Conservation (phyloP, 2,113 vertebrate genomes). For the Chloropsis cyanopogon region DNA sequence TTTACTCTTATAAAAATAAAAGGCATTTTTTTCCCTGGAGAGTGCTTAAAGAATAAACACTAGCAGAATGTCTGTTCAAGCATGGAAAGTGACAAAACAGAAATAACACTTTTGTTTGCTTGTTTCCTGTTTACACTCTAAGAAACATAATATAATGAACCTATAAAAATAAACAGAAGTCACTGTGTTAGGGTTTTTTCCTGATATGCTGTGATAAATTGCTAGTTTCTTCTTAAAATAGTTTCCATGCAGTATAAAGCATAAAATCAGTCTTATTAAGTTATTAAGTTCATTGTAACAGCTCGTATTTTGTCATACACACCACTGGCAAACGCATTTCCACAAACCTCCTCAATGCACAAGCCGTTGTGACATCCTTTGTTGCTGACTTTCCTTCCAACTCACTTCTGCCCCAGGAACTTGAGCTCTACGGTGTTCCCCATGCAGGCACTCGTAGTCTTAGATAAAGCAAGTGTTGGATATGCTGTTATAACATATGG, state of each 20-base stretch:
- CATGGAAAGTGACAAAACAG: constrained; percentile 65
- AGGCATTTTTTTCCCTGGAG: constrained; percentile 69
- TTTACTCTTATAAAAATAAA: constrained; percentile 81
- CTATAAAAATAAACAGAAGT: constrained; percentile 78
- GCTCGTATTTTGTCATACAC: constrained; percentile 64
- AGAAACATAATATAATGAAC: constrained; percentile 71
- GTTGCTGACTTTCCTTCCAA: constrained; percentile 32
- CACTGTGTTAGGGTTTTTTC: constrained; percentile 68
- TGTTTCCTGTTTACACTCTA: constrained; percentile 66
- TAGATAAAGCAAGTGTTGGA: constrained; percentile 50
- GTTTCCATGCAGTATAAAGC: constrained; percentile 80
- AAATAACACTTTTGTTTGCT: constrained; percentile 33
- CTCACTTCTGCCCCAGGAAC: constrained; percentile 36
- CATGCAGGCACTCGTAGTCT: constrained; percentile 66
- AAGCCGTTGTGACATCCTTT: background rate
- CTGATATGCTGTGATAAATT: constrained; percentile 76
- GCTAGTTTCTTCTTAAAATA: constrained; percentile 71
- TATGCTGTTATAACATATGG: constrained; percentile 50
- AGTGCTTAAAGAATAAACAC: constrained; percentile 70
- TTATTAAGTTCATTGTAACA: constrained; percentile 59
- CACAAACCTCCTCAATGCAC: constrained; percentile 58
- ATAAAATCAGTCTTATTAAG: constrained; percentile 66
- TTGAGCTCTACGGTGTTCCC: constrained; percentile 45
- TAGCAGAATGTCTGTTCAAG: constrained; percentile 67
- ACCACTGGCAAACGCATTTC: constrained; percentile 59